Evolutionary conservation across 2,888 invertebrate species (phyloP).

Genomic region (Eupithecia subfuscata): DNA sequence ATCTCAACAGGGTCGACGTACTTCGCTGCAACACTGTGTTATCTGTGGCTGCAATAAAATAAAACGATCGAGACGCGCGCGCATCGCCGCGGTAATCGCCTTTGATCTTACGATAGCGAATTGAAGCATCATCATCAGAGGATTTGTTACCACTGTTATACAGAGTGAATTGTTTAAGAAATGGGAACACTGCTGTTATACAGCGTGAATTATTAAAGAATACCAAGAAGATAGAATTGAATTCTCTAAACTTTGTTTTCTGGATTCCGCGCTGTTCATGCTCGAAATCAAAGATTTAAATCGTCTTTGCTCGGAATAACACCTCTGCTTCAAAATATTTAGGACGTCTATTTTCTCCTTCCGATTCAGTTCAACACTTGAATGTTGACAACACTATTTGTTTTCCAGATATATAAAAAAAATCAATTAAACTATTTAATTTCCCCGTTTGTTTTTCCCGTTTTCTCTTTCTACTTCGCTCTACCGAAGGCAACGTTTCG

Average conservation of each 20-base stretch:
- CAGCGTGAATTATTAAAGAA: background rate
- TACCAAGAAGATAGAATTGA: background rate
- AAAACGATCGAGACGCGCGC: slow-evolving; percentile 36
- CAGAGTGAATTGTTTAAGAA: background rate
- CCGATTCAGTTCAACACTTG: background rate
- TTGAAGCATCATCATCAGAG: slow-evolving; percentile 17
- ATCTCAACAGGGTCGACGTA: slow-evolving; percentile 8
- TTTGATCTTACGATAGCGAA: slow-evolving; percentile 28
- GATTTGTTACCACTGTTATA: background rate
- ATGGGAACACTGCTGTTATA: background rate
- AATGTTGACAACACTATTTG: too few relatives aligned
- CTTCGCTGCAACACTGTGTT: slow-evolving; percentile 5
- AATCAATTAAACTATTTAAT: too few relatives aligned
- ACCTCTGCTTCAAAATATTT: background rate
- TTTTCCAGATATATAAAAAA: too few relatives aligned
- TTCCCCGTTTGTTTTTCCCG: background rate
- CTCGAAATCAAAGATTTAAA: background rate
- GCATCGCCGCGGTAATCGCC: slow-evolving; percentile 28
- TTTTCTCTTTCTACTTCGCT: background rate
- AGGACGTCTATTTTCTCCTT: background rate
- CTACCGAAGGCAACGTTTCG: background rate
- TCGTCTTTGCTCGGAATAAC: too few relatives aligned
- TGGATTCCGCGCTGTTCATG: background rate
- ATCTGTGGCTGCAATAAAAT: slow-evolving; percentile 48
- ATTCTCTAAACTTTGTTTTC: background rate